A percentile compares a stretch with the other conserved stretches of the same genome.
Evolutionary conservation across 1,140 invertebrate genomes (phyloP).

Genomic region (Halesus radiatus): DNA sequence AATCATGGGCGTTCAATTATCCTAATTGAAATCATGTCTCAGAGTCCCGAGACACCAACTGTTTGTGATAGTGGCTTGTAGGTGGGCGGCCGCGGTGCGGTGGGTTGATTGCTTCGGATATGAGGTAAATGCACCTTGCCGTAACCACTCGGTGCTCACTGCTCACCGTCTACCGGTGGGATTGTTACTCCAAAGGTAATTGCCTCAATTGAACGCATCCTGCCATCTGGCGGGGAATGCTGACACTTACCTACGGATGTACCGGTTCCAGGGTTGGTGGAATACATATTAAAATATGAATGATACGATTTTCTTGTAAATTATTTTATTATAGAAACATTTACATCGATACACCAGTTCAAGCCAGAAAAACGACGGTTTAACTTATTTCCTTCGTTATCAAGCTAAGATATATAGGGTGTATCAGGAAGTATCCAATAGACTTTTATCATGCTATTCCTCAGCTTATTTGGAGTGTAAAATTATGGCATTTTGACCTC

Average conservation of each 20-base stretch:
- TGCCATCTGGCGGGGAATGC: conserved; percentile 9
- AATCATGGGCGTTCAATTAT: no score
- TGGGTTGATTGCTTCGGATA: background rate
- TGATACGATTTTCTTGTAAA: no score
- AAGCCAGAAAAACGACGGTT: no score
- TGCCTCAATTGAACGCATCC: conserved; percentile 18
- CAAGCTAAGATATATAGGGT: no score
- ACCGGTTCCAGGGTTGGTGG: background rate
- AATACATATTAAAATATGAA: background rate
- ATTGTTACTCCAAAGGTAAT: conserved; percentile 35
- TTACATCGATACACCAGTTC: no score
- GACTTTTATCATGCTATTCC: no score
- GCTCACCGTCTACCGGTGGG: conserved; percentile 3
- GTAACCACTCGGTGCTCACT: background rate
- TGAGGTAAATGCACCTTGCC: conserved; percentile 37
- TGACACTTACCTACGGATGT: conserved; percentile 1
- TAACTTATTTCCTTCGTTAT: no score
- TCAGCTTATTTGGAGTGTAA: no score
- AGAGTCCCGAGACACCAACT: background rate
- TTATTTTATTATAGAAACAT: no score
- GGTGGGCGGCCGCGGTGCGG: background rate
- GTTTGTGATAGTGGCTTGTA: conserved; percentile 1
- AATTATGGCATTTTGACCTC: no score
- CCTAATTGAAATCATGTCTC: no score
- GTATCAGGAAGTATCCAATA: no score